Percentiles rank a stretch among this genome's conserved stretches.
phyloP scores from a whole-genome alignment of 2,113 vertebrate genomes.

The Zosterops pallidus region DNA sequence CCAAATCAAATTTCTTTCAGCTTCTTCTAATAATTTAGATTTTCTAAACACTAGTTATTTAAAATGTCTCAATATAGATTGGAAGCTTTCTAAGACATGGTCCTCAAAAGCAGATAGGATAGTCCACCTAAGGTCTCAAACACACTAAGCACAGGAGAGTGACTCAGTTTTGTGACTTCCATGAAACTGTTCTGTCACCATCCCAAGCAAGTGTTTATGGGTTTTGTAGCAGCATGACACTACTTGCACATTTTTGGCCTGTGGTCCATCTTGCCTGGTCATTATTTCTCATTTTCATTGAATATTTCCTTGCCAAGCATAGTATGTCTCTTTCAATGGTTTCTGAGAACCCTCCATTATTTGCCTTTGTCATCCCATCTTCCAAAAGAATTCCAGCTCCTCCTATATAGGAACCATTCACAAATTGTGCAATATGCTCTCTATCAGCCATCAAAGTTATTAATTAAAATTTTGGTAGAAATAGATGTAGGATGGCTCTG shows the following conservation, averaged over 20 bases:
- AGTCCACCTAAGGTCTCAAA: not conserved
- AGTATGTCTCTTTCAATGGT: fast-evolving
- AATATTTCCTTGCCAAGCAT: not conserved
- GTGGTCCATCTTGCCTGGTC: not conserved
- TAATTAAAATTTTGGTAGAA: not conserved
- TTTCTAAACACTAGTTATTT: not conserved
- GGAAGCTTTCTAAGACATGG: not conserved
- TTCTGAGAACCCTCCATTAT: not conserved
- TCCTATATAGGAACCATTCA: not conserved
- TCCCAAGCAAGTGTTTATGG: not conserved
- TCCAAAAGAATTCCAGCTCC: not conserved
- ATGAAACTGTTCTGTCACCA: not conserved
- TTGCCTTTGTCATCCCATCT: not conserved
- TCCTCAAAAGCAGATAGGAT: not conserved
- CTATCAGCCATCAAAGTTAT: not conserved
- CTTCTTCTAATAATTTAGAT: not conserved
- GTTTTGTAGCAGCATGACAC: not conserved
- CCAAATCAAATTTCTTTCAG: not conserved
- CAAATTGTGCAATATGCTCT: not conserved
- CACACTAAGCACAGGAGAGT: not conserved
- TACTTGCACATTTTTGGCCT: not conserved
- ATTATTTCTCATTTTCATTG: not conserved
- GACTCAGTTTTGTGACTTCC: not conserved
- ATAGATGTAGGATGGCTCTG: not conserved
- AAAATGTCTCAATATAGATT: not conserved